Base-by-base conservation (phyloP, 2,888 invertebrate species). In the Diplolepis rosae region DNA sequence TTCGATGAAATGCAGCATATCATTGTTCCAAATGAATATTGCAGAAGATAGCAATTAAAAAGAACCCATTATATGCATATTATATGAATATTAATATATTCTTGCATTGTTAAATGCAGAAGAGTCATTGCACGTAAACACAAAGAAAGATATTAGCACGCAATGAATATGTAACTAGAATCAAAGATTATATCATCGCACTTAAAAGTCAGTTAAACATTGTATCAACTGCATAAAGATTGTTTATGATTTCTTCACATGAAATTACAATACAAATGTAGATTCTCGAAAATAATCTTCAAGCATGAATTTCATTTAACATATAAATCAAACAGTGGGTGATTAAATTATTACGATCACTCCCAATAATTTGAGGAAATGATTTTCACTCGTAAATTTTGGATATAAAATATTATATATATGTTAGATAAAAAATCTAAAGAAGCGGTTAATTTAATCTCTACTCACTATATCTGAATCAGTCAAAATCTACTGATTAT, bases 1-100 rank as follows among this genome's bases (percentile, higher is more conserved):
- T n/a, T 5, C 6, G 18, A 4, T 9, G 13, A 56, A 56, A 56
- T 6, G 7, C 13, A 61, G 56, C 71, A 68, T 69, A 75, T 69
- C 69, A 73, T 71, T 71, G 69, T 52, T 68, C 67, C 69, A 70
- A 65, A 74, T 71, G 68, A 73, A 73, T 65, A 45, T 52, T 65
- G 52, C 56, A 39, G 56, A 39, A 22, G 13, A 61, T 61, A 24
- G 56, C 39, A 39, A 61, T 61, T 61, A 61, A 61, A 22, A 24
- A 39, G 56, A 35, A 35, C 39, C 22, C 24, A 61, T 61, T 61
- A 61, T 61, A 61, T 61, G 56, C 22, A 61, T 61, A 61, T 61
- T 61, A 61, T 61, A 61, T 22, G 56, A 39, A 61, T 61, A 35
- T 39, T 39, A 61, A 61, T 61, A 35, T 11, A 61, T 22, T 61